Conservation (phyloP, 2,888 invertebrate species). For the Trypoxylon attenuatum region DNA sequence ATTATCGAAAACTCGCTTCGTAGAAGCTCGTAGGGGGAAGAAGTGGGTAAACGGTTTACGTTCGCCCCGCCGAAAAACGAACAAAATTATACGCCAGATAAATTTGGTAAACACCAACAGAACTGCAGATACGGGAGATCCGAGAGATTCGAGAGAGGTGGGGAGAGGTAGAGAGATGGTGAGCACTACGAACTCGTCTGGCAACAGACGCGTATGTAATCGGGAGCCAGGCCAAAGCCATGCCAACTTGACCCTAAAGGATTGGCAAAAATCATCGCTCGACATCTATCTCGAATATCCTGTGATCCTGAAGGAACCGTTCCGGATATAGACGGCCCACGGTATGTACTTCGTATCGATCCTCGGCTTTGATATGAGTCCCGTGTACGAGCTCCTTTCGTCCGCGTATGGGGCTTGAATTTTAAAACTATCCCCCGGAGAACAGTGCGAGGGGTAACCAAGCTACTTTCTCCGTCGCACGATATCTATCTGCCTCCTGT, state of each 20-base stretch:
- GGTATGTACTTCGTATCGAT: constrained; percentile 53
- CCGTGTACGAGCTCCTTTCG: constrained; percentile 60
- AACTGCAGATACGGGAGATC: not conserved
- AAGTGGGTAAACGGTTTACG: constrained; percentile 18
- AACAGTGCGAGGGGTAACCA: constrained; percentile 36
- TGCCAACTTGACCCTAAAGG: not conserved
- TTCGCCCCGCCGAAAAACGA: not conserved
- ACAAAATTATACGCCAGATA: constrained; percentile 21
- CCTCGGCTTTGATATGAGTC: constrained; percentile 69
- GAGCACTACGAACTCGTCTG: not conserved
- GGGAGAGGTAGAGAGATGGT: not conserved
- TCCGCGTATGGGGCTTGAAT: constrained; percentile 70
- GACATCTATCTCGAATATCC: constrained; percentile 21
- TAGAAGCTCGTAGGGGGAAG: constrained; percentile 15
- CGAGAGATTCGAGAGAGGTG: not conserved
- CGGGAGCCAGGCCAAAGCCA: not conserved
- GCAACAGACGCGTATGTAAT: not conserved
- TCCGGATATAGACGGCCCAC: not conserved
- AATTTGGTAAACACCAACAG: constrained; percentile 12
- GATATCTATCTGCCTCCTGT: constrained; percentile 15
- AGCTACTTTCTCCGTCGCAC: too few relatives aligned
- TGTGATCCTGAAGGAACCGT: constrained; percentile 13
- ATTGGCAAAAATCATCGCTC: constrained; percentile 9
- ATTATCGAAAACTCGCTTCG: constrained; percentile 37
- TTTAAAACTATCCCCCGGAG: constrained; percentile 73